These are phyloP conservation scores for Oligia fasciuncula DNA, from an alignment of 2,888 invertebrate species.

Conservation along the genomic window DNA sequence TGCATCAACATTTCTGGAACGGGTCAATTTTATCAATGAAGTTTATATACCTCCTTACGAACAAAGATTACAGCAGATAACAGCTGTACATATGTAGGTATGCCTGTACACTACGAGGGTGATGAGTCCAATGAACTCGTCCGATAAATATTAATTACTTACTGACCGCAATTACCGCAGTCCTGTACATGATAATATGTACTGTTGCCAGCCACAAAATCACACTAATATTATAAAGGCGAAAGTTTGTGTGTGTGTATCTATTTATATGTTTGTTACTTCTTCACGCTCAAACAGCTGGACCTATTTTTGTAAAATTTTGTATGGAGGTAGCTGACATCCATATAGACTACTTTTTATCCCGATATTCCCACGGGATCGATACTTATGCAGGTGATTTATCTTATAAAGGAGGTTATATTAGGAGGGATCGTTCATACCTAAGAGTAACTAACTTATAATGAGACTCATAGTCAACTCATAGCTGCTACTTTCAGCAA, in stretches of 20 bases:
- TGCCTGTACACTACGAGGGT: not conserved
- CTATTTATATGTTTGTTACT: not conserved
- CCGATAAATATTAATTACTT: constrained; percentile 17
- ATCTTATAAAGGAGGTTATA: not conserved
- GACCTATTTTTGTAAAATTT: too few relatives aligned
- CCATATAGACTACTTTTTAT: too few relatives aligned
- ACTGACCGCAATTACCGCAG: constrained; percentile 22
- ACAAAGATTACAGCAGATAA: not conserved
- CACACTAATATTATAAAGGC: too few relatives aligned
- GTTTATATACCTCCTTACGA: not conserved
- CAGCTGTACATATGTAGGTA: too few relatives aligned
- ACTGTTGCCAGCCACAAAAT: not conserved
- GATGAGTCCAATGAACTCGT: constrained; percentile 35
- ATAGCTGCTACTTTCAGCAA: not conserved
- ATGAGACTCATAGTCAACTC: not conserved
- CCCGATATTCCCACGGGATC: too few relatives aligned
- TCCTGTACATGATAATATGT: too few relatives aligned
- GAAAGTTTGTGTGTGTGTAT: too few relatives aligned
- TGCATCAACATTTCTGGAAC: not conserved
- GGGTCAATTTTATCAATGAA: not conserved
- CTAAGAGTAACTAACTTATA: not conserved
- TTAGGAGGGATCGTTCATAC: not conserved
- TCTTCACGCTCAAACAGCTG: too few relatives aligned
- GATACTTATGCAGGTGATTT: too few relatives aligned
- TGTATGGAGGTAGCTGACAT: too few relatives aligned